phyloP scores from a whole-genome alignment of 2,797 vertebrate species.

The Chloroceryle amazona region DNA sequence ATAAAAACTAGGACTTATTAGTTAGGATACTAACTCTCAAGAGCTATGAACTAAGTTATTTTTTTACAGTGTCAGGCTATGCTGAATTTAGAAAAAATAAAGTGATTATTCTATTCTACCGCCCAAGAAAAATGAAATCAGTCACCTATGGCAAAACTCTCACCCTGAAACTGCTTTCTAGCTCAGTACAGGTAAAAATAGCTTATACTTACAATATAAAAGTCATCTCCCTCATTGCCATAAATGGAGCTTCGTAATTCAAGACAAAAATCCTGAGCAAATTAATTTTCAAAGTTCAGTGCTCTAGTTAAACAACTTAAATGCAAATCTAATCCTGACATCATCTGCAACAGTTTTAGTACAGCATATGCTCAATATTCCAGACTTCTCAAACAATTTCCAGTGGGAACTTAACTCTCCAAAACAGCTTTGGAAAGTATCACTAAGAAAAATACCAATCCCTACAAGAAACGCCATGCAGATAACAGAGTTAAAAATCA shows the following conservation, averaged over 20 bases:
- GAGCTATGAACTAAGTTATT: not conserved
- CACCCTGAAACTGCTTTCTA: not conserved
- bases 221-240: not conserved
- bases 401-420: not conserved
- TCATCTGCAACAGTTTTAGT: conserved; percentile 14
- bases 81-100: not conserved
- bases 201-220: not conserved
- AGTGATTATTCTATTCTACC: not conserved
- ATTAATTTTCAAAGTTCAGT: not conserved
- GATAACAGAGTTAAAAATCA: not conserved
- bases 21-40: not conserved
- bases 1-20: not conserved
- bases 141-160: not conserved
- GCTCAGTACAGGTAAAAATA: not conserved
- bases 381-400: not conserved
- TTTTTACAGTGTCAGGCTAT: not conserved
- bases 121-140: not conserved
- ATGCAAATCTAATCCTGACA: not conserved
- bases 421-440: not conserved
- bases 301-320: not conserved
- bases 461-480: not conserved
- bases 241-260: not conserved
- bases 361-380: not conserved
- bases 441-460: not conserved
- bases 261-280: not conserved